A percentile compares a stretch with the other conserved stretches of the same genome.
These are phyloP conservation scores for Drosophila melanica DNA, from an alignment of 1,140 invertebrate genomes.

Conservation along the genomic window DNA sequence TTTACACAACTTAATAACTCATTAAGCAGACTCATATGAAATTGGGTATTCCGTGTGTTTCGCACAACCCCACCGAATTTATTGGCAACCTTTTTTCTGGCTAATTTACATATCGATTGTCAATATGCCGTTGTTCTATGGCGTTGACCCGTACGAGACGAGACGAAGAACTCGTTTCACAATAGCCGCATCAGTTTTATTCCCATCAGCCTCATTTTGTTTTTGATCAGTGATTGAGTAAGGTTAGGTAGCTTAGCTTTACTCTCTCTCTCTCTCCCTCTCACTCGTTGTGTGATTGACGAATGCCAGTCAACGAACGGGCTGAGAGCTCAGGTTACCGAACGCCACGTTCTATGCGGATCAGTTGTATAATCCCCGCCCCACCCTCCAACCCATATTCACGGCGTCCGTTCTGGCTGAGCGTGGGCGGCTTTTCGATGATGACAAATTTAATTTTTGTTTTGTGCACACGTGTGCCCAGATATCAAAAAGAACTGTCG, in stretches of 20 bases:
- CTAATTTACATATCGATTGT: slow-evolving; percentile 76
- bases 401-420: slow-evolving; percentile 17
- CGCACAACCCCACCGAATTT: slow-evolving; percentile 6
- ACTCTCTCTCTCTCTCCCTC: neutral
- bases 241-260: slow-evolving; percentile 53
- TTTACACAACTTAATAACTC: slow-evolving; percentile 47
- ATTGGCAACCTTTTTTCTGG: slow-evolving; percentile 27
- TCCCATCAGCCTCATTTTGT: slow-evolving; percentile 35
- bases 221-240: slow-evolving; percentile 63
- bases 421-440: slow-evolving; percentile 61
- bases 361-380: slow-evolving; percentile 4
- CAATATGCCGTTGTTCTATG: slow-evolving; percentile 62
- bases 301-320: slow-evolving; percentile 68
- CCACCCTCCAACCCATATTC: slow-evolving; percentile 1
- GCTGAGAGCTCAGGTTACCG: slow-evolving; percentile 62
- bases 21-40: slow-evolving; percentile 41
- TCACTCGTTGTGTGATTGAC: slow-evolving; percentile 47
- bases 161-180: slow-evolving; percentile 58
- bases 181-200: slow-evolving; percentile 8
- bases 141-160: slow-evolving; percentile 58
- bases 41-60: slow-evolving; percentile 17
- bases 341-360: slow-evolving; percentile 45
- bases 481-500: slow-evolving; percentile 58
- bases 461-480: slow-evolving; percentile 51
- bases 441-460: slow-evolving; percentile 57